Base-by-base conservation (phyloP, 2,797 vertebrate genomes). In the Xerus rutilus region DNA sequence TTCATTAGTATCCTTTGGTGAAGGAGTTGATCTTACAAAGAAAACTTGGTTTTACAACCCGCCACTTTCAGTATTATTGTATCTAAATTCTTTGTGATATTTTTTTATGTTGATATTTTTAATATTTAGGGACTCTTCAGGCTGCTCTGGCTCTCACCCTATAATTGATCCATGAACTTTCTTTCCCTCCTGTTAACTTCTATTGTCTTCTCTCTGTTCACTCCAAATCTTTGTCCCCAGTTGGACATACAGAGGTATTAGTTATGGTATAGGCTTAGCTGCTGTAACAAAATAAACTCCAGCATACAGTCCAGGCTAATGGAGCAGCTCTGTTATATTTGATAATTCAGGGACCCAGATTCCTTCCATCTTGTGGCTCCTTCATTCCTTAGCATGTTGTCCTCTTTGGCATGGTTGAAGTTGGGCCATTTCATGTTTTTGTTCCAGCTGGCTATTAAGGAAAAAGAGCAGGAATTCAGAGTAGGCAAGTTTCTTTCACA, bases 21-120 rank as follows among this genome's bases (percentile, higher is more conserved):
- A 94, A 89, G 65, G 35, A 89, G 52, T 30, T 65, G 28, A 47
- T 91, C 54, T 92, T 87, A 35, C 82, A 89, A 86, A 94, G 87
- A 78, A 87, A 91, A 81, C 62, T 39, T n/a, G 76, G 70, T 84
- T 89, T 90, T 89, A 52, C 59, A 85, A 7, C 57, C 87, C 30
- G 49, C 59, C 15, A 21, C 52, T 93, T 93, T 32, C 35, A 47
- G 45, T 65, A 49, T 64, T 32, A 23, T 64, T 92, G 12, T 72
- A 18, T 79, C 28, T 95, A 65, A 88, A 65, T 89, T 85, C 47
- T 73, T 39, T 79, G 17, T 70, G 73, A 70, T 32, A 49, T 23
- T 67, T 62, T 54, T 91, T 70, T 79, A 45, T 86, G 64, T 9
- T 85, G 87, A 54, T 89, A 45, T n/a, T 83, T 94, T 93, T 84